Conservation (phyloP, 2,113 vertebrate species). For the Megaceryle maxima region DNA sequence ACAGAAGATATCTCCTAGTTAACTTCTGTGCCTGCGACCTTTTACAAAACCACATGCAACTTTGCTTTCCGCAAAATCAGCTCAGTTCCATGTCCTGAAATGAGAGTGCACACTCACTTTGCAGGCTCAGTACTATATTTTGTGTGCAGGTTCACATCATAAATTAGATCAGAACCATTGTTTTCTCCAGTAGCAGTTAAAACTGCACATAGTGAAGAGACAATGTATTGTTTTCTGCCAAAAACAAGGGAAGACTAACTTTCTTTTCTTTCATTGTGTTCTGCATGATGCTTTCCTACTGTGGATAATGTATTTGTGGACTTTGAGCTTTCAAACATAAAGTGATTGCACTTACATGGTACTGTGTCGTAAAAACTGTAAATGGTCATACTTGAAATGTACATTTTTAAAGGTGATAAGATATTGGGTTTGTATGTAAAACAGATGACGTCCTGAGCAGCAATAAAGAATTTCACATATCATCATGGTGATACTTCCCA, state of each 20-base stretch:
- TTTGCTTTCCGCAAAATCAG: not conserved
- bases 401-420: not conserved
- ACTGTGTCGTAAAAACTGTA: not conserved
- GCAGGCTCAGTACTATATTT: not conserved
- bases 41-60: not conserved
- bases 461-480: not conserved
- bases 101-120: not conserved
- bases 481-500: not conserved
- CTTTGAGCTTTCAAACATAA: not conserved
- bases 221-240: not conserved
- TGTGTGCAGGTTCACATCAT: not conserved
- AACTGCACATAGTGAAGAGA: not conserved
- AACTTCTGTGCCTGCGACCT: not conserved
- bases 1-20: not conserved
- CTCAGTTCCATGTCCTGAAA: not conserved
- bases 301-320: not conserved
- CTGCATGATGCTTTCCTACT: not conserved
- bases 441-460: not conserved
- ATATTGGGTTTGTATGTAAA: not conserved
- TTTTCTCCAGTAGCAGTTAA: not conserved
- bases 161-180: not conserved
- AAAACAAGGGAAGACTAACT: not conserved
- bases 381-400: not conserved
- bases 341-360: not conserved
- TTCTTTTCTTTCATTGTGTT: not conserved